These are phyloP conservation scores for Junco hyemalis DNA, from an alignment of 2,113 vertebrate genomes.

Conservation along the genomic window DNA sequence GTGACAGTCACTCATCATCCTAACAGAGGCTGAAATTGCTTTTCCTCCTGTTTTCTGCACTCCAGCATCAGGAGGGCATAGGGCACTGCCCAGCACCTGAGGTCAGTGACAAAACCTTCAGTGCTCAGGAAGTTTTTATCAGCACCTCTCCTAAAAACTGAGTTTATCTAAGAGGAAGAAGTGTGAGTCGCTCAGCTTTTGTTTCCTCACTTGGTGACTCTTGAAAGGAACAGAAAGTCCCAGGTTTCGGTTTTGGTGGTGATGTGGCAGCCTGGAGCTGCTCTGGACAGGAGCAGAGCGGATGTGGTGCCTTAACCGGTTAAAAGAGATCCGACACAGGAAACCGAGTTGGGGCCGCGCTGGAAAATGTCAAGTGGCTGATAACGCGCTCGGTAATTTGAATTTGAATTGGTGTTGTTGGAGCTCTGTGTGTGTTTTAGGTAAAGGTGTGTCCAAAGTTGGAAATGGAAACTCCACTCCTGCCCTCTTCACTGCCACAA, in stretches of 20 bases:
- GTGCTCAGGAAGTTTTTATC: background rate
- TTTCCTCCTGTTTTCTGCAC: background rate
- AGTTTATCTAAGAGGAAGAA: background rate
- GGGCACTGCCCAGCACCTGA: accelerated
- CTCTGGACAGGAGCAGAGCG: accelerated
- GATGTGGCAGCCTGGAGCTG: background rate
- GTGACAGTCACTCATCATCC: accelerated
- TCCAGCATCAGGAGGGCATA: background rate
- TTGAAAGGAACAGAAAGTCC: background rate
- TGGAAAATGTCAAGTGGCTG: background rate
- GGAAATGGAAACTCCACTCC: background rate
- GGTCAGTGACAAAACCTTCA: background rate
- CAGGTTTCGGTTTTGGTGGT: background rate
- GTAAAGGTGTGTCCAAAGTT: background rate
- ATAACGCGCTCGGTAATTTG: background rate
- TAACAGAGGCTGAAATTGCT: accelerated
- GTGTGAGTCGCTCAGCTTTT: background rate
- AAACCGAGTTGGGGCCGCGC: background rate
- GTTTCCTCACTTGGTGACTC: background rate
- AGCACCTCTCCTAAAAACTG: accelerated
- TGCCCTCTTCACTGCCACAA: accelerated
- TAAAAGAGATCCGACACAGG: background rate
- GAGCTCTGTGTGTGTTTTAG: background rate
- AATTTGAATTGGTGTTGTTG: background rate
- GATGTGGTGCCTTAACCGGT: accelerated